phyloP scores from a whole-genome alignment of 2,797 vertebrate genomes.

The Xyrichtys novacula region DNA sequence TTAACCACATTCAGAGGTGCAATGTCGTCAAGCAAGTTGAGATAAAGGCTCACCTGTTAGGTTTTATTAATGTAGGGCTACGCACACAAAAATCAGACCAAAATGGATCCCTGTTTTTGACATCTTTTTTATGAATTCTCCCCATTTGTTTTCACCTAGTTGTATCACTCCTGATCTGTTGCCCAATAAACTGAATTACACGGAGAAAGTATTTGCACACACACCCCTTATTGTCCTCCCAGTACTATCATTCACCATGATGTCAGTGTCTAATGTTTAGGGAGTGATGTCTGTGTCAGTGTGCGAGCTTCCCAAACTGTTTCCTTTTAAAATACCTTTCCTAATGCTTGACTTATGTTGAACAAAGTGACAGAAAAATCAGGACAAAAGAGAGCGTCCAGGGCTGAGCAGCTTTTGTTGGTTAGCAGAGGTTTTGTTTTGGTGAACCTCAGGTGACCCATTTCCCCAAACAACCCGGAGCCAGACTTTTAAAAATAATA shows the following conservation, averaged over 20 bases:
- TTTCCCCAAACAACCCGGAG: not conserved
- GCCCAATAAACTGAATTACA: constrained; percentile 12
- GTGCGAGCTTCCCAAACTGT: not conserved
- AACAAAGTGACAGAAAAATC: not conserved
- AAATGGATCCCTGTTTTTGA: not conserved
- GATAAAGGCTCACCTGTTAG: not conserved
- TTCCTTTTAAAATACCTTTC: too few relatives aligned
- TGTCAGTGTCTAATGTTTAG: not conserved
- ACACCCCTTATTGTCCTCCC: constrained; percentile 26
- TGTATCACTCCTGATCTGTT: constrained; percentile 2
- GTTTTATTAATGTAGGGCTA: not conserved
- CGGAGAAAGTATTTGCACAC: not conserved
- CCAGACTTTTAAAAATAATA: not conserved
- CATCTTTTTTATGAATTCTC: not conserved
- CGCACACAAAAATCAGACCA: not conserved
- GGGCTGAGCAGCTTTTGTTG: not conserved
- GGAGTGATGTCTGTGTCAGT: not conserved
- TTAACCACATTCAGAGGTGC: not conserved
- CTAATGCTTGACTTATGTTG: not conserved
- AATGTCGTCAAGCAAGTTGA: constrained; percentile 3
- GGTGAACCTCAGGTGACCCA: constrained; percentile 7
- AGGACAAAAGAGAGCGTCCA: not conserved
- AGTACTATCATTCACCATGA: not conserved
- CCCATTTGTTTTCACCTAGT: not conserved
- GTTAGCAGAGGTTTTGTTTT: not conserved